phyloP scores from a whole-genome alignment of 1,140 invertebrate species.

The Neuroterus valhalla region DNA sequence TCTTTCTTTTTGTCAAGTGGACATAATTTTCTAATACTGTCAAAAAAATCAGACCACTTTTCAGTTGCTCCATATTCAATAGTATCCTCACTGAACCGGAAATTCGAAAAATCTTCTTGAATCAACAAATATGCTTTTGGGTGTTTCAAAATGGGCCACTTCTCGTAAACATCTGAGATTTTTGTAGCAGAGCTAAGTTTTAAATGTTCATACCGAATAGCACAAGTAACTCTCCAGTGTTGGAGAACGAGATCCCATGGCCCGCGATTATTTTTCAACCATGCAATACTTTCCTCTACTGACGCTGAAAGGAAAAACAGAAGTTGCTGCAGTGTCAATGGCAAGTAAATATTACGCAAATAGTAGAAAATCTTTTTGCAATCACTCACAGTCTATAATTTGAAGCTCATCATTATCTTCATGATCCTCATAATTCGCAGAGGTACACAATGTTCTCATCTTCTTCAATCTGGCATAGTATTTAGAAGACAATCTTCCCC shows the following conservation, averaged over 20 bases:
- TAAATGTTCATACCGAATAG: background rate
- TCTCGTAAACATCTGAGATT: slow-evolving; percentile 5
- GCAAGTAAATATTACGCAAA: background rate
- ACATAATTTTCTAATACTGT: background rate
- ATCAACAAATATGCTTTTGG: slow-evolving; percentile 24
- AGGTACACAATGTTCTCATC: background rate
- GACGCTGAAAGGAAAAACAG: background rate
- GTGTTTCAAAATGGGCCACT: slow-evolving; percentile 35
- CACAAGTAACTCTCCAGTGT: slow-evolving; percentile 20
- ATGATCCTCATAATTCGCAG: background rate
- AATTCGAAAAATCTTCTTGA: slow-evolving; percentile 16
- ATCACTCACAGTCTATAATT: background rate
- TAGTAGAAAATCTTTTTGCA: background rate
- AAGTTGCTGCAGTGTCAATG: no score
- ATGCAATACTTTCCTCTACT: slow-evolving; percentile 22
- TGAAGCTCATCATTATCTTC: background rate
- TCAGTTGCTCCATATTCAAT: background rate
- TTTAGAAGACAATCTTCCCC: background rate
- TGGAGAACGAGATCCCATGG: slow-evolving; percentile 25
- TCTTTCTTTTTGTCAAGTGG: slow-evolving; percentile 4
- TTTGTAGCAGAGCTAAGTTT: background rate
- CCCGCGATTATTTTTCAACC: slow-evolving; percentile 20
- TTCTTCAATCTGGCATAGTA: background rate
- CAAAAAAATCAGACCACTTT: slow-evolving; percentile 29
- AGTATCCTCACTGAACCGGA: background rate